Conservation (phyloP, 2,113 vertebrate genomes). For the Ramphastos sulfuratus region DNA sequence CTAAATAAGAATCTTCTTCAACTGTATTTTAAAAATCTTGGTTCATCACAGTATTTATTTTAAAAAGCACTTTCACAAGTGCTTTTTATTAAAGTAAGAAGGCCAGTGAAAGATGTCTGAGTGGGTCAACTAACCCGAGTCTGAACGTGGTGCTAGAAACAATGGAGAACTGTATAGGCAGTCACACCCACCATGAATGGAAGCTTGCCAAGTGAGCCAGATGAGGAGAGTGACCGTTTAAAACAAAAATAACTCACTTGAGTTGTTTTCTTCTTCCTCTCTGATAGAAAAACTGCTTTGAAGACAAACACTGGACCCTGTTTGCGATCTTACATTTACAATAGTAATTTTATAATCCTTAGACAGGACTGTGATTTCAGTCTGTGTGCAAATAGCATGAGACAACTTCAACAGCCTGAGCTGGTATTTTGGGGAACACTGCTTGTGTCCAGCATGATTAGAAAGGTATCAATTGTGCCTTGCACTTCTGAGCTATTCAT, state of each 20-base stretch:
- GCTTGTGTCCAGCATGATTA: neutral
- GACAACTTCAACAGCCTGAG: neutral
- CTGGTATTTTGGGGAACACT: neutral
- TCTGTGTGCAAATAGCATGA: neutral
- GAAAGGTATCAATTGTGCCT: neutral
- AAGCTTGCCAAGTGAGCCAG: slow-evolving; percentile 22
- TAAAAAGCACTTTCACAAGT: slow-evolving; percentile 2
- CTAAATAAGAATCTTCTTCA: slow-evolving; percentile 51
- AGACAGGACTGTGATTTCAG: neutral
- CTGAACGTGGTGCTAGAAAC: slow-evolving; percentile 49
- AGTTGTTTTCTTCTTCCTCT: slow-evolving; percentile 47
- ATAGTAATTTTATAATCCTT: neutral
- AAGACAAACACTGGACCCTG: slow-evolving; percentile 37
- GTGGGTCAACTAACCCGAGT: slow-evolving; percentile 47
- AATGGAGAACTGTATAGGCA: slow-evolving; percentile 13
- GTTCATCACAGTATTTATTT: slow-evolving; percentile 45
- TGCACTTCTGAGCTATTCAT: neutral
- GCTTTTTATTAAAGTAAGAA: slow-evolving; percentile 65
- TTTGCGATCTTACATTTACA: slow-evolving; percentile 40
- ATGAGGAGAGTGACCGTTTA: slow-evolving; percentile 38
- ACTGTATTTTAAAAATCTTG: slow-evolving; percentile 1
- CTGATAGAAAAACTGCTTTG: slow-evolving; percentile 49
- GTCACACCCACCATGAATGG: neutral
- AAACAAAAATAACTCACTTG: slow-evolving; percentile 66
- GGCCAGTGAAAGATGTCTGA: slow-evolving; percentile 55